Evolutionary conservation across 2,113 vertebrate genomes (phyloP).

Genomic region (Chamaetylas fuelleborni): DNA sequence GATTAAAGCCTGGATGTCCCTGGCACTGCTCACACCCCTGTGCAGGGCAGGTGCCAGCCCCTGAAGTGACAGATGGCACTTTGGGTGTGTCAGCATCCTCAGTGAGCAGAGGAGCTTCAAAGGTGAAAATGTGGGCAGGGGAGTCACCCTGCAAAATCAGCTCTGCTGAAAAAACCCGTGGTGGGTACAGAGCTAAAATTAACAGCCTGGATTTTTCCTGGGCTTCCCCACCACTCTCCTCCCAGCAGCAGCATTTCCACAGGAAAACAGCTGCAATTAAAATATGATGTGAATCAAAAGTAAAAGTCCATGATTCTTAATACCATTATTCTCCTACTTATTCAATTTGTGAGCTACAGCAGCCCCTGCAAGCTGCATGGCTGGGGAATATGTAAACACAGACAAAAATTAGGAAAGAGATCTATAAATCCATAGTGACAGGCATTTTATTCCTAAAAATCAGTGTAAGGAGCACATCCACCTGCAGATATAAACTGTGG

Average conservation of each 20-base stretch:
- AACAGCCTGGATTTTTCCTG: not conserved
- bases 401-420: not conserved
- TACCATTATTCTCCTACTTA: not conserved
- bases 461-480: not conserved
- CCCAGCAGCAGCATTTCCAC: not conserved
- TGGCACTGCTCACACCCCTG: not conserved
- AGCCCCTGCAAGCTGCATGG: not conserved
- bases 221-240: not conserved
- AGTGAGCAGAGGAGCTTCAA: not conserved
- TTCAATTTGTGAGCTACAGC: not conserved
- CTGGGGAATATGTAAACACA: not conserved
- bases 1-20: not conserved
- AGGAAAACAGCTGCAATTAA: not conserved
- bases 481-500: not conserved
- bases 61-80: not conserved
- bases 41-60: not conserved
- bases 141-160: not conserved
- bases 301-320: not conserved
- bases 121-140: not conserved
- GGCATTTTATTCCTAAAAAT: not conserved
- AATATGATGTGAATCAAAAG: not conserved
- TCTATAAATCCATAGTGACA: not conserved
- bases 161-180: too few relatives aligned
- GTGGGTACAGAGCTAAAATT: not conserved
- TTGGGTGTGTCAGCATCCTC: not conserved